Base-by-base conservation (phyloP, 1,140 invertebrate genomes). In the Lepidurus arcticus region DNA sequence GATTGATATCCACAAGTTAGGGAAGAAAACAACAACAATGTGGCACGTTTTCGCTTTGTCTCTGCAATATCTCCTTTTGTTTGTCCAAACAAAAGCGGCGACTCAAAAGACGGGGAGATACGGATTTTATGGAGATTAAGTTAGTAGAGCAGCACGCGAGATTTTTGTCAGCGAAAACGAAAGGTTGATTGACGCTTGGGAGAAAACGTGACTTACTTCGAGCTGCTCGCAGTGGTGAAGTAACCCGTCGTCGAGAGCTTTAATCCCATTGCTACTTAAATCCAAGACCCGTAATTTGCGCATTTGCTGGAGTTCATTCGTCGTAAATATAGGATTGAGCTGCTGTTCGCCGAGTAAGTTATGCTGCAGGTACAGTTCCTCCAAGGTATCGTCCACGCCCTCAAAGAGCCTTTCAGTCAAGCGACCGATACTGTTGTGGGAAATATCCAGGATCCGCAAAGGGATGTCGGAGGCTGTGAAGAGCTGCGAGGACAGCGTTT, bases 311-410 rank as follows among this genome's bases (percentile, higher is more conserved):
- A 95, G 90, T 83, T 95, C 94, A 26, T 90, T 90, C 11, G 90
- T 92, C 1, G 93, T 93, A 83, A 96, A 96, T 79, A 96, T 94
- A 0, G 94, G 94, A 85, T 95, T 96, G 1, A 96, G 85, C 81
- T 91, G 93, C 21, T 65, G 53, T 82, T 96, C 94, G 1, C 94
- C 94, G 4, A 97, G 86, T 24, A 94, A 85, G 84, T 97, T 97
- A 82, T 94, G 88, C 10, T 90, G 88, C 21, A 96, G 84, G 42
- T 89, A 87, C 47, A 97, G 83, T 81, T 92, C 91, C 21, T 90
- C 89, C 1, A 96, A 83, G 4, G 90, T 89, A 42, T 83, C 86
- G 73, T 88, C 86, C 1, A 94, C 81, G 21, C 77, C 90, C 45
- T 88, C 87, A 44, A 96, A 87, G 5, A 93, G 86, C 44, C 91